Evolutionary conservation across 2,888 invertebrate species (phyloP).

Genomic region (Melikaiella ostensackeni): DNA sequence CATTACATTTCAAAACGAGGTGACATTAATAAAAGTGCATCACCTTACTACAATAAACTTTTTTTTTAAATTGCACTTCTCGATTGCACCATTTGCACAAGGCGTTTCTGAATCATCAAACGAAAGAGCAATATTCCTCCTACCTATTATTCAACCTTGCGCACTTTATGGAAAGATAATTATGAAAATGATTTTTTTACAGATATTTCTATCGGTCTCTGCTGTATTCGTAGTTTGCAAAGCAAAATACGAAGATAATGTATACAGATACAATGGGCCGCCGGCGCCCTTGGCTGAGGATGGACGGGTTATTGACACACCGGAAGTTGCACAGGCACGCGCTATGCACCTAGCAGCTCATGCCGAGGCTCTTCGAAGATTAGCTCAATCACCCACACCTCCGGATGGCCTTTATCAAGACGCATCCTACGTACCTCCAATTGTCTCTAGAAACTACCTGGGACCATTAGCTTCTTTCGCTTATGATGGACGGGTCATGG

Average conservation of each 20-base stretch:
- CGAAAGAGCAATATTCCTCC: background rate
- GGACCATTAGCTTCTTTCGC: conserved; percentile 66
- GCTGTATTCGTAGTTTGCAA: background rate
- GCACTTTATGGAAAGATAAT: background rate
- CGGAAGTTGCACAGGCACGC: conserved; percentile 71
- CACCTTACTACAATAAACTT: background rate
- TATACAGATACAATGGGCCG: conserved; percentile 61
- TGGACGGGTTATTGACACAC: conserved; percentile 72
- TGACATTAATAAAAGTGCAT: too few species aligned
- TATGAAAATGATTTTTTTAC: background rate
- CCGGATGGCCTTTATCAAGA: conserved; percentile 27
- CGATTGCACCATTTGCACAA: conserved; percentile 6
- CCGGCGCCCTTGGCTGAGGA: conserved; percentile 74
- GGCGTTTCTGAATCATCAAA: conserved; percentile 2
- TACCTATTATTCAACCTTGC: background rate
- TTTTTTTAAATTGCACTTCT: background rate
- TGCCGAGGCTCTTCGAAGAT: conserved; percentile 57
- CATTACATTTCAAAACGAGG: background rate
- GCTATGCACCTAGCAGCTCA: conserved; percentile 64
- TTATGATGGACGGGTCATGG: conserved; percentile 66
- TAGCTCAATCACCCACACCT: conserved; percentile 41
- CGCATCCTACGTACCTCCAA: background rate
- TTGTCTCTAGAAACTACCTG: conserved; percentile 51
- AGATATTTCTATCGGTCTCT: conserved; percentile 1
- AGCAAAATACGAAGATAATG: conserved; percentile 34